phyloP scores from a whole-genome alignment of 2,888 invertebrate species.

The Pristionchus entomophagus region DNA sequence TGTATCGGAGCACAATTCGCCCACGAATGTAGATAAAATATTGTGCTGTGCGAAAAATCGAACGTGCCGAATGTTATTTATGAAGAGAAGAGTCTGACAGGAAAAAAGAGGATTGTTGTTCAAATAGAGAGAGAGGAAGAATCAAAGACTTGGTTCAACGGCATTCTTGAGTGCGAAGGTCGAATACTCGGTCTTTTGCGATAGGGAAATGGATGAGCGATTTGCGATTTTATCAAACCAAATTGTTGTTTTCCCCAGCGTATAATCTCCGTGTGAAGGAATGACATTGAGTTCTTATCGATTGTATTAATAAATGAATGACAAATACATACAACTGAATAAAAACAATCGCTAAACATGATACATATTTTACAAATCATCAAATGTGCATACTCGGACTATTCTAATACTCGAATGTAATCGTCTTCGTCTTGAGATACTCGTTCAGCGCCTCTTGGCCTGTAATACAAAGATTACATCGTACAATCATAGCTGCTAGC shows the following conservation, averaged over 20 bases:
- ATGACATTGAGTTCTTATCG: not conserved
- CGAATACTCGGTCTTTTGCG: not conserved
- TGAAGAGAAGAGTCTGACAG: not conserved
- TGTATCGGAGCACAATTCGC: too few relatives aligned
- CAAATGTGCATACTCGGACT: not conserved
- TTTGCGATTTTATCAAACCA: not conserved
- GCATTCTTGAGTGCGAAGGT: not conserved
- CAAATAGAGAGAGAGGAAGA: not conserved
- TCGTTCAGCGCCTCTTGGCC: slow-evolving; percentile 94
- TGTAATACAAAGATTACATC: slow-evolving; percentile 73
- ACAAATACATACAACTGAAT: slow-evolving; percentile 4
- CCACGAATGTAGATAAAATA: too few relatives aligned
- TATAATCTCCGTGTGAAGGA: too few relatives aligned
- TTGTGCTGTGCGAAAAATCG: not conserved
- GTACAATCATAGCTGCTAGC: not conserved
- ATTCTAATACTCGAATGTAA: slow-evolving; percentile 89
- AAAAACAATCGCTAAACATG: not conserved
- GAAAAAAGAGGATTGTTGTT: not conserved
- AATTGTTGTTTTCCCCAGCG: not conserved
- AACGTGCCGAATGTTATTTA: slow-evolving; percentile 75
- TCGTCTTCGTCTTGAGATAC: slow-evolving; percentile 93
- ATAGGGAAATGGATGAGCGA: not conserved
- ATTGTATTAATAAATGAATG: not conserved
- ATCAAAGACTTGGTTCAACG: not conserved
- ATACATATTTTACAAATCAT: not conserved